A percentile compares a stretch with the other conserved stretches of the same genome.
Conservation (phyloP, 2,797 vertebrate genomes). For the Sandelia bainsii region DNA sequence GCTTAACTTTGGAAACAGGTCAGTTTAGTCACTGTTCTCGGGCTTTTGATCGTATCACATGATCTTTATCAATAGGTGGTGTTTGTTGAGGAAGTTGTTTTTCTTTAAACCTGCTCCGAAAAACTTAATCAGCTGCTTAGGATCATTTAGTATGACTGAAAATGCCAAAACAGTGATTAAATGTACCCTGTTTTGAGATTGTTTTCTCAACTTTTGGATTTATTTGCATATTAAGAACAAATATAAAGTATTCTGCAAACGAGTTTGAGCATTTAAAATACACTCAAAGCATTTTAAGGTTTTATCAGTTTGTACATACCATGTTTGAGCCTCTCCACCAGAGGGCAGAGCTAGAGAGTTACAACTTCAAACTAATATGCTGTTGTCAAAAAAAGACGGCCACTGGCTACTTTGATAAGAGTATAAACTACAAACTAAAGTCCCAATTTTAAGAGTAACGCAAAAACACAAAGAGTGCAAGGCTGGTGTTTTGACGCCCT, state of each 20-base stretch:
- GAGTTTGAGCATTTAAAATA: not conserved
- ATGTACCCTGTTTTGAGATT: not conserved
- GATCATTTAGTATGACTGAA: no score
- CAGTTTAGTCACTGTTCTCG: not conserved
- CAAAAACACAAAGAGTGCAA: slow-evolving; percentile 4
- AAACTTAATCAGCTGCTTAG: no score
- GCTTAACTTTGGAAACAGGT: no score
- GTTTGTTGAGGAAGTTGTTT: no score
- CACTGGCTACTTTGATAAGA: not conserved
- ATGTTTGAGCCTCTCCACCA: slow-evolving; percentile 37
- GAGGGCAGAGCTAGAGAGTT: slow-evolving; percentile 44
- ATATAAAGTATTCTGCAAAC: not conserved
- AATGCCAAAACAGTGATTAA: not conserved
- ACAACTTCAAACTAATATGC: not conserved
- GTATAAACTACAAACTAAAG: not conserved
- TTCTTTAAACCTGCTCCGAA: not conserved
- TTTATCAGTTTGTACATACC: not conserved
- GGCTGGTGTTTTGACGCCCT: not conserved
- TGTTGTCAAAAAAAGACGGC: no score
- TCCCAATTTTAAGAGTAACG: not conserved
- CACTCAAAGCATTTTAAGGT: not conserved
- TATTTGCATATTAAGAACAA: not conserved
- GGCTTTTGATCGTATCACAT: not conserved
- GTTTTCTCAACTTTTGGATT: not conserved
- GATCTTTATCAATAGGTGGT: not conserved